These are phyloP conservation scores for Zaprionus vittiger DNA, from an alignment of 1,140 invertebrate species.

Conservation along the genomic window DNA sequence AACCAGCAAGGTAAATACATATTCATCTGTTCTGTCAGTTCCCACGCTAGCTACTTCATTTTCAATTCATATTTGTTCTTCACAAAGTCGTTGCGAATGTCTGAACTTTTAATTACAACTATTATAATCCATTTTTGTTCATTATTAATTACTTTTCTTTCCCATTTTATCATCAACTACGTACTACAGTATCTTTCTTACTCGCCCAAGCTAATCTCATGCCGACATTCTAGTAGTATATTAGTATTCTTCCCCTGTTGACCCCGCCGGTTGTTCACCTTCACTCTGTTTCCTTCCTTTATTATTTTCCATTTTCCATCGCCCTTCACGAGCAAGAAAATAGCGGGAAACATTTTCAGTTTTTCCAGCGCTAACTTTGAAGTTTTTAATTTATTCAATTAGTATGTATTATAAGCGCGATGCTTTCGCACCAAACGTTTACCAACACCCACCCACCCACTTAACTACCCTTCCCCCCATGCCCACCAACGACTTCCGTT, in stretches of 20 bases:
- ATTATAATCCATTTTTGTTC: neutral
- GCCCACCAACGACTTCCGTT: neutral
- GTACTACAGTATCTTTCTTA: neutral
- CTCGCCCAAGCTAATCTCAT: conserved; percentile 20
- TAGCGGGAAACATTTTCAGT: conserved; percentile 22
- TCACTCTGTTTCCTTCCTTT: neutral
- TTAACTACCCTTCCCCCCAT: neutral
- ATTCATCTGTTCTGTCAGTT: neutral
- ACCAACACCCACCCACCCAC: conserved; percentile 24
- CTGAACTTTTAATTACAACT: conserved; percentile 22
- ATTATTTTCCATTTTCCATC: neutral
- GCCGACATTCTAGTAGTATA: conserved; percentile 8
- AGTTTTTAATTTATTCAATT: conserved; percentile 77
- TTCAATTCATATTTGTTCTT: neutral
- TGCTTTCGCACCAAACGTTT: conserved; percentile 53
- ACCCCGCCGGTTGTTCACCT: conserved; percentile 5
- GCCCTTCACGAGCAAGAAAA: conserved; percentile 5
- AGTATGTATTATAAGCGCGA: conserved; percentile 58
- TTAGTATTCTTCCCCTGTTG: conserved; percentile 4
- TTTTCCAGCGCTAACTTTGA: conserved; percentile 43
- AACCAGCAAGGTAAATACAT: neutral
- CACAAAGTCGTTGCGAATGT: neutral
- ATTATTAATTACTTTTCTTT: conserved; percentile 16
- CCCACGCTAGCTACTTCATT: neutral
- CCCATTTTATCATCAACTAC: neutral